phyloP scores from a whole-genome alignment of 2,888 invertebrate species.

The Cephus pulcher region DNA sequence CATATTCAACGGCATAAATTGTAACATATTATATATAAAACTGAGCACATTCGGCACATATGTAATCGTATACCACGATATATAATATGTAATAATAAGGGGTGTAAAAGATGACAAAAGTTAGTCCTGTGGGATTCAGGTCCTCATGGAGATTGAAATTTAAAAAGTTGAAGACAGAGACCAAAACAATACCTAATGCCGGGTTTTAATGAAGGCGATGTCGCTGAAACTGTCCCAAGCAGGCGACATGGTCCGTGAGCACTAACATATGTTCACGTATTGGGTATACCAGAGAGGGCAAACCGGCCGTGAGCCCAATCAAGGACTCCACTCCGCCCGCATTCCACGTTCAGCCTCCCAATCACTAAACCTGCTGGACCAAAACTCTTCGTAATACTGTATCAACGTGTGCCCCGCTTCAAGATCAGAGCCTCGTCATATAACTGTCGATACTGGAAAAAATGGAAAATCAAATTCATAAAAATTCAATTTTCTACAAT shows the following conservation, averaged over 20 bases:
- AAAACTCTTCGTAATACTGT: not conserved
- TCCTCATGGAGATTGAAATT: too few species aligned
- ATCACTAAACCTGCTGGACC: conserved; percentile 46
- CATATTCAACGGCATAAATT: not conserved
- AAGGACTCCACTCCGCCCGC: conserved; percentile 57
- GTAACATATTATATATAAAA: not conserved
- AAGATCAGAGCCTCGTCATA: not conserved
- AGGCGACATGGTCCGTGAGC: not conserved
- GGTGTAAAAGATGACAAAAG: not conserved
- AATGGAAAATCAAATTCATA: conserved; percentile 1
- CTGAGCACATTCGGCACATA: not conserved
- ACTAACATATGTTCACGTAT: conserved; percentile 25
- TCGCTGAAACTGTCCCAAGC: not conserved
- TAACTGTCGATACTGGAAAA: not conserved
- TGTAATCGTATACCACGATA: not conserved
- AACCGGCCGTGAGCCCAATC: conserved; percentile 60
- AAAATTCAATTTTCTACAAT: not conserved
- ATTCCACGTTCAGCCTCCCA: conserved; percentile 58
- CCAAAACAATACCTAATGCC: too few species aligned
- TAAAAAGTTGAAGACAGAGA: too few species aligned
- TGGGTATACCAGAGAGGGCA: conserved; percentile 36
- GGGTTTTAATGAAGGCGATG: not conserved
- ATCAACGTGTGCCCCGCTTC: not conserved
- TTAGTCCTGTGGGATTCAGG: too few species aligned
- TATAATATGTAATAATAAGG: not conserved